Percentiles rank a stretch among this genome's conserved stretches.
Evolutionary conservation across 2,113 vertebrate species (phyloP).

Genomic region (Caloenas nicobarica): DNA sequence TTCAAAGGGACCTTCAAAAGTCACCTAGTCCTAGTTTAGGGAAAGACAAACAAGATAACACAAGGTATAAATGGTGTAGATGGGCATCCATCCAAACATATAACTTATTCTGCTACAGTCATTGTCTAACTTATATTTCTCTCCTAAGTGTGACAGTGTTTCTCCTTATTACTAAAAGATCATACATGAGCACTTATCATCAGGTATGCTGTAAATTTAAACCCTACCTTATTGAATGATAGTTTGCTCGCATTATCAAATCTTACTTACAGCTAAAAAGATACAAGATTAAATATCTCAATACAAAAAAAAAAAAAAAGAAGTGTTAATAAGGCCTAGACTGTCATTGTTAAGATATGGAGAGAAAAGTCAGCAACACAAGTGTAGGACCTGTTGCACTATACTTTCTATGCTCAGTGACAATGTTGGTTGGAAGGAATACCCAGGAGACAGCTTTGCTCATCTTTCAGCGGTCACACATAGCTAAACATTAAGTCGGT

Average conservation of each 20-base stretch:
- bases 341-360: rapidly evolving
- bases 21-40: not conserved
- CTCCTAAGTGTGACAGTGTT: not conserved
- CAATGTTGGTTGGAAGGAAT: not conserved
- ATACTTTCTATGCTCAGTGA: not conserved
- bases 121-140: rapidly evolving
- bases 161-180: not conserved
- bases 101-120: not conserved
- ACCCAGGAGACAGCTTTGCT: not conserved
- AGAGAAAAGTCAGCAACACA: not conserved
- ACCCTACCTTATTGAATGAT: not conserved
- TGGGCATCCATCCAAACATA: not conserved
- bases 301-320: not conserved
- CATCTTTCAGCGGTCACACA: not conserved
- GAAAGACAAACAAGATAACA: not conserved
- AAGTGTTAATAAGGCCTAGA: not conserved
- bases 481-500: not conserved
- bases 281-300: not conserved
- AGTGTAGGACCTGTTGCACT: rapidly evolving
- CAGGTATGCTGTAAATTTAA: not conserved
- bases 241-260: not conserved
- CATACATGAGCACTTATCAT: rapidly evolving
- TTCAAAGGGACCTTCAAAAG: no score
- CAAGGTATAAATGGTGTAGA: rapidly evolving
- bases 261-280: not conserved